Base-by-base conservation (phyloP, 1,140 invertebrate genomes). In the Temnothorax longispinosus region DNA sequence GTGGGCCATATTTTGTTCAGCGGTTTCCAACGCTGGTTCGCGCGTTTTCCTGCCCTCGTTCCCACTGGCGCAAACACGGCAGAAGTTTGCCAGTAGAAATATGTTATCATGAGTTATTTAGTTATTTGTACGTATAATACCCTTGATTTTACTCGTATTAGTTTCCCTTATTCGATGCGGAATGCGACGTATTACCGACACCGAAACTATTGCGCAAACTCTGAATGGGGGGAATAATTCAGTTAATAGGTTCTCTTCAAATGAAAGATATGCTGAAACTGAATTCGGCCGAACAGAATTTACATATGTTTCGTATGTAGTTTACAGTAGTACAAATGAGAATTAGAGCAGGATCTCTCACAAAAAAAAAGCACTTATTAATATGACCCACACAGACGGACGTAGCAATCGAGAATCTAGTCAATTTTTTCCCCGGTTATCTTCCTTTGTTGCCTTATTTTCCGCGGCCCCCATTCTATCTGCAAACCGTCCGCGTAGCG, bases 401-500 rank as follows among this genome's bases (percentile, higher is more conserved):
- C 15, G 65, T 27, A 41, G 44, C 47, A 56, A 72, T 81, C 21
- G 65, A 47, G 52, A 81, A 72, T 81, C 65, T 54, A 32, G 35
- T 56, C 47, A 35, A 52, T 38, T 71, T 5, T 69, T 71, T 81
- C 35, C 10, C 50, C 21, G 13, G 41, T 65, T 64, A 47, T 35
- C 35, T 32, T 18, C 7, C n/a, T 41, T 56, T 58, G 77, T 81
- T 71, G 65, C 18, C 65, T 72, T 81, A 81, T 71, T 71, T 56
- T 67, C 41, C 11, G 21, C 27, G 27, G 77, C 18, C 4, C 4
- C 35, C 18, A 15, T 81, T 81, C 27, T 38, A 81, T 81, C 78
- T 81, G 78, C 78, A 72, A 72, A 81, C 65, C n/a, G 15, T 44
- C 11, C 78, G 78, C 78, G 78, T 71, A 81, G 47, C 6, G 21